Base-by-base conservation (phyloP, 2,888 invertebrate genomes). In the Callyntrura sp. region DNA sequence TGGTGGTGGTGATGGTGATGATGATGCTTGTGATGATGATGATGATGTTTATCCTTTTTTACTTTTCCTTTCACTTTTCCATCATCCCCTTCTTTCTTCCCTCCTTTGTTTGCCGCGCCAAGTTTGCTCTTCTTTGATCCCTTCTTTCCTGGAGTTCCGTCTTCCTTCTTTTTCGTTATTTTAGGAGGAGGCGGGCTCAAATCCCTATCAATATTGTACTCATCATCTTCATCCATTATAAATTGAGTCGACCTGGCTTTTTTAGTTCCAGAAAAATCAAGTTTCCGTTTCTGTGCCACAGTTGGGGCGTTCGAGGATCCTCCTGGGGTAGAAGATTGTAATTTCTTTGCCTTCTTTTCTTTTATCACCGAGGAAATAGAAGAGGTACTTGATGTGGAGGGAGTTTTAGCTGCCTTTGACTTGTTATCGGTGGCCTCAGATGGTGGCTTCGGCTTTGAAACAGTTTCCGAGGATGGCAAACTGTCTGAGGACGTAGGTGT, bases 141-240 rank as follows among this genome's bases (percentile, higher is more conserved):
- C 70, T 83, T 89, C n/a, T 78, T 65, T 5, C 57, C 87, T 0
- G n/a, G 3, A 11, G 62, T 17, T 6, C 23, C 45, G 14, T 85
- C 90, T 3, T 81, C 90, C 57, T 65, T 35, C 65, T 68, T 90
- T 48, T 86, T 86, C 45, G 76, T 17, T 0, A 85, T 73, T 68
- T 90, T 90, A 12, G 83, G 82, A 4, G 90, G 90, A 1, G 90
- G 90, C 8, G 90, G 85, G 35, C 86, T 87, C 76, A 87, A 78
- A 45, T 90, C 90, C 14, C 86, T 45, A 20, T 90, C 90, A 73
- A 90, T 90, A 25, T 90, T 90, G 73, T 90, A 90, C 51, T 90
- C 90, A 28, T 90, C 90, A 55, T 90, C 90, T 62, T 90, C 90
- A 43, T 90, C 90, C 90, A 90, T 90, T 12, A 90, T 73, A 73